These are phyloP conservation scores for Ardeotis arabs DNA, from an alignment of 2,113 vertebrate genomes.

Conservation along the genomic window DNA sequence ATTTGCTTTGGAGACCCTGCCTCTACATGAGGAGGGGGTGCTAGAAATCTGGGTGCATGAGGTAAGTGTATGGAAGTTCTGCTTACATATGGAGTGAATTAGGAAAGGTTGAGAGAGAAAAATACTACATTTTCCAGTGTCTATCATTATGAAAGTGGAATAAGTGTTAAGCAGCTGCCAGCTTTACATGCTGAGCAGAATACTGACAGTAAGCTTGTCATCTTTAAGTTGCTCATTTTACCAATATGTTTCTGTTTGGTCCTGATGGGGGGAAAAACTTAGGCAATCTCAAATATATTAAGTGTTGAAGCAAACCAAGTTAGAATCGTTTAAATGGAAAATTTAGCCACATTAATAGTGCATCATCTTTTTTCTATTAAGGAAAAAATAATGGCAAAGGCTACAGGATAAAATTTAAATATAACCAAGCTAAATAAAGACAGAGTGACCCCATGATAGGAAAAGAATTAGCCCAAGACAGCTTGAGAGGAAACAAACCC, in stretches of 20 bases:
- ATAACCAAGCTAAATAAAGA: slow-evolving; percentile 37
- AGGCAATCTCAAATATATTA: slow-evolving; percentile 30
- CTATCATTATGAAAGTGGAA: slow-evolving; percentile 27
- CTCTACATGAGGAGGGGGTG: background rate
- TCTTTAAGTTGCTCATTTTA: slow-evolving; percentile 41
- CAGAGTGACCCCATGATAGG: background rate
- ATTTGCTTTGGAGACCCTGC: slow-evolving; percentile 29
- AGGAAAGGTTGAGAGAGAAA: slow-evolving; percentile 34
- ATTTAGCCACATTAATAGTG: slow-evolving; percentile 32
- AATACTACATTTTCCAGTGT: slow-evolving; percentile 43
- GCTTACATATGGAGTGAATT: slow-evolving; percentile 55
- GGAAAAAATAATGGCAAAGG: slow-evolving; percentile 21
- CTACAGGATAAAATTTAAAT: slow-evolving; percentile 41
- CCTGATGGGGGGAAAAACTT: slow-evolving; percentile 5
- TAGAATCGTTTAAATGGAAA: slow-evolving; percentile 49
- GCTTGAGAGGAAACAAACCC: slow-evolving; percentile 16
- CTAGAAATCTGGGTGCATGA: slow-evolving; percentile 31
- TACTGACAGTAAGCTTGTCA: slow-evolving; percentile 29
- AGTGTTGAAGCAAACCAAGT: background rate
- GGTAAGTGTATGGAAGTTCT: slow-evolving; percentile 5
- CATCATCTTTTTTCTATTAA: slow-evolving; percentile 54
- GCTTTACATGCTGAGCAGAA: slow-evolving; percentile 32
- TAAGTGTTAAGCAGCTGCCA: slow-evolving; percentile 36
- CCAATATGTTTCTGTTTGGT: slow-evolving; percentile 32
- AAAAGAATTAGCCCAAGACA: slow-evolving; percentile 25